phyloP scores from a whole-genome alignment of 2,888 invertebrate genomes.

The Cylindroiulus punctatus region DNA sequence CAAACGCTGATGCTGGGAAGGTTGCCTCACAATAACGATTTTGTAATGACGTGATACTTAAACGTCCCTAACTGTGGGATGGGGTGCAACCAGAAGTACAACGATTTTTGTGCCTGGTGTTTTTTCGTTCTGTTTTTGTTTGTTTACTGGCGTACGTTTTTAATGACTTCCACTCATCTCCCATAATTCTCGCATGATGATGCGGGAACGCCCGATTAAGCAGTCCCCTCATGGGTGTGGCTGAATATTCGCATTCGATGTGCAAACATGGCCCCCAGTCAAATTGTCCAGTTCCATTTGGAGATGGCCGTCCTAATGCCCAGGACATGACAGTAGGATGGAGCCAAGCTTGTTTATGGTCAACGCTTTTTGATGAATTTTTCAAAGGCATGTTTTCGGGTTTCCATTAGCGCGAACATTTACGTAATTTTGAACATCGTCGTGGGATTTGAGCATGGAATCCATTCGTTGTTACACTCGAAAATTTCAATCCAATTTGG shows the following conservation, averaged over 20 bases:
- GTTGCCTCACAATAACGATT: too few species aligned
- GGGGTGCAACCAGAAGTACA: too few species aligned
- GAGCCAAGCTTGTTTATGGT: background rate
- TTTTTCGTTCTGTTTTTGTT: background rate
- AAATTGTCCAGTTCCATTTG: background rate
- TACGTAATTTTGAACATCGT: too few species aligned
- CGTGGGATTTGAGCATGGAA: too few species aligned
- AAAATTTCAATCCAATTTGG: too few species aligned
- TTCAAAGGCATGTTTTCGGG: background rate
- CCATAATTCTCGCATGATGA: background rate
- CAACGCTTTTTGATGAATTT: background rate
- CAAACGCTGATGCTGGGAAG: too few species aligned
- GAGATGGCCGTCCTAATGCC: background rate
- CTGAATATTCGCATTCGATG: background rate
- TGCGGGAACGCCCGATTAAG: conserved; percentile 29
- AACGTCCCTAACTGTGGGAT: too few species aligned
- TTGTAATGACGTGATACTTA: too few species aligned
- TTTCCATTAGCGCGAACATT: background rate
- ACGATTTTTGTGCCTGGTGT: too few species aligned
- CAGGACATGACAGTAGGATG: background rate
- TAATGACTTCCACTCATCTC: background rate
- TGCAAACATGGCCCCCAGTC: conserved; percentile 3
- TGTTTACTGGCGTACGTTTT: conserved; percentile 7
- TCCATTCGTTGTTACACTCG: too few species aligned
- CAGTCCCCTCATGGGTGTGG: background rate